These are phyloP conservation scores for Mycalesis mineus DNA, from an alignment of 2,888 invertebrate genomes.

Conservation along the genomic window DNA sequence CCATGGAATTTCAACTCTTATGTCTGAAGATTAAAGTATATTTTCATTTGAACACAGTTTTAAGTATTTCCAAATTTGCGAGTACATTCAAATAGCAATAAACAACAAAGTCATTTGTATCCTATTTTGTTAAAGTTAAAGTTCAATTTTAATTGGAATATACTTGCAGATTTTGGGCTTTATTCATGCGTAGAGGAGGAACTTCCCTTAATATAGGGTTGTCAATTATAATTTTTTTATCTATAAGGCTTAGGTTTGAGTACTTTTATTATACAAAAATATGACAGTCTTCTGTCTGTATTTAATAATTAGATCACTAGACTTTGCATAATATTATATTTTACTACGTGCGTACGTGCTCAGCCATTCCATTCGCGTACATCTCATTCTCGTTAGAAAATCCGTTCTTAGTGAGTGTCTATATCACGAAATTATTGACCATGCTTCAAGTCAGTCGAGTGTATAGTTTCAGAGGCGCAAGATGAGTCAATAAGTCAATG, in stretches of 20 bases:
- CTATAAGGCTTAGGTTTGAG: no score
- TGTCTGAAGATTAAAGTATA: neutral
- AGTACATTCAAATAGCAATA: neutral
- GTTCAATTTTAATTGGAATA: neutral
- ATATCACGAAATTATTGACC: no score
- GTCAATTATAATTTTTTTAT: neutral
- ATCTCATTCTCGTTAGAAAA: no score
- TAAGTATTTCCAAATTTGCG: neutral
- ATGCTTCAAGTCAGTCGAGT: no score
- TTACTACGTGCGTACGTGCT: no score
- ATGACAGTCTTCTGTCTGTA: neutral
- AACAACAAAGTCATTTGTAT: neutral
- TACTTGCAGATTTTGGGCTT: neutral
- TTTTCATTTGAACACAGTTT: neutral
- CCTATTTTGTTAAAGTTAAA: neutral
- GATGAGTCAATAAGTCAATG: no score
- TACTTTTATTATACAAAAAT: neutral
- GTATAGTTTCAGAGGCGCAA: no score
- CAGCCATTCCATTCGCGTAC: no score
- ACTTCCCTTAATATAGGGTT: neutral
- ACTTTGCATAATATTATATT: no score
- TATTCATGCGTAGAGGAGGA: neutral
- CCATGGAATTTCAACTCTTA: neutral
- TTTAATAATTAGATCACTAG: no score
- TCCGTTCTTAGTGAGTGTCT: no score